Conservation (phyloP, 2,888 invertebrate species). For the Lysandra coridon region DNA sequence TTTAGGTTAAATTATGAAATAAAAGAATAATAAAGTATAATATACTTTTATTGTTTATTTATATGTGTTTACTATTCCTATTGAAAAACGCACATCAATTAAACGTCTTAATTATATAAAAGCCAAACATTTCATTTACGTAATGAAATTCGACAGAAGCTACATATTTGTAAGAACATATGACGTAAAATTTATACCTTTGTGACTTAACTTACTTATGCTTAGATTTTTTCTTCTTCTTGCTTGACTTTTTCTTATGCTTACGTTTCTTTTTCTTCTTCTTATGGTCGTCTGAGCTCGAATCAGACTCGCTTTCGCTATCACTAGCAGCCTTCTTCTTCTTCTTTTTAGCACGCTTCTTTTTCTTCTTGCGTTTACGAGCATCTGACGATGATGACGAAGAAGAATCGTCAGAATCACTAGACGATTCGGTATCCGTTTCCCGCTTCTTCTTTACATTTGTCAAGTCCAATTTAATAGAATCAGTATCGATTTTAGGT, state of each 20-base stretch:
- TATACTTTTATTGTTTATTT: slow-evolving; percentile 38
- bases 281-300: slow-evolving; percentile 83
- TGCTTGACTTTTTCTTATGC: slow-evolving; percentile 84
- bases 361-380: slow-evolving; percentile 82
- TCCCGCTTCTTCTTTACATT: slow-evolving; percentile 76
- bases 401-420: slow-evolving; percentile 74
- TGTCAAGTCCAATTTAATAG: slow-evolving; percentile 72
- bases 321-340: slow-evolving; percentile 82
- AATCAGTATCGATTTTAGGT: slow-evolving; percentile 62
- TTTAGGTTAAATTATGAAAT: slow-evolving; percentile 38
- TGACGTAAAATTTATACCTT: slow-evolving; percentile 27
- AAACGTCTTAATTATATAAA: slow-evolving; percentile 41
- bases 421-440: slow-evolving; percentile 68
- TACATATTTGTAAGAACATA: slow-evolving; percentile 38
- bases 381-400: slow-evolving; percentile 75
- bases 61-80: slow-evolving; percentile 38
- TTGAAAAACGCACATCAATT: slow-evolving; percentile 42
- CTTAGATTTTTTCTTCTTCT: slow-evolving; percentile 86
- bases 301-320: slow-evolving; percentile 83
- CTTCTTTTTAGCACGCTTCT: slow-evolving; percentile 82
- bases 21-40: slow-evolving; percentile 32
- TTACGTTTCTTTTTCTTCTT: slow-evolving; percentile 85
- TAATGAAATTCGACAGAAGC: slow-evolving; percentile 40
- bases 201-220: slow-evolving; percentile 59
- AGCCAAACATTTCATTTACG: slow-evolving; percentile 38